Base-by-base conservation (phyloP, 2,113 vertebrate genomes). In the Sapayoa aenigma region DNA sequence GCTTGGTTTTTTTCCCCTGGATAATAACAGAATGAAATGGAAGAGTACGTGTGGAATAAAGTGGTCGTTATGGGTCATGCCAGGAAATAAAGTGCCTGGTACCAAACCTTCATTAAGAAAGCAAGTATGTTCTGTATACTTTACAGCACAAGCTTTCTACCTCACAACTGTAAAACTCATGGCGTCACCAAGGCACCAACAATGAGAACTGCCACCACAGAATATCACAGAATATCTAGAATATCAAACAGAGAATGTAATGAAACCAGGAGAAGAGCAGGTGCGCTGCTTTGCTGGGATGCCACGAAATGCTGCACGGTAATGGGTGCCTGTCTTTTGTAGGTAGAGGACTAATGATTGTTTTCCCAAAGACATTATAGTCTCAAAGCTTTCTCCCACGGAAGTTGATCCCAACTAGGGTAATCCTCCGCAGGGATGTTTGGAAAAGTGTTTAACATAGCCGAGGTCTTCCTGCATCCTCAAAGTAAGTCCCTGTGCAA, bases 221-320 rank as follows among this genome's bases (percentile, higher is more conserved):
- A 55, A 12, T 8, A 23, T 44, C 60, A 58, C 33, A 74, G 53
- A 67, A 47, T 3, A 60, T 9, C 39, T 22, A 12, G 28, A 82
- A 21, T 0, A 53, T 41, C 39, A 68, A 23, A 53, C 8, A 60
- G 3, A 53, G 46, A 68, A 22, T 2, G 2, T 3, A 60, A 73
- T 0, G 3, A 49, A 67, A 72, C 35, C 2, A 41, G 19, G 59
- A 20, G 21, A 42, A 46, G 21, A 2, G 23, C 35, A 2, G 7
- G 16, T 17, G 4, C 39, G 47, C 5, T 11, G 8, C 55, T 71
- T 42, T 39, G 33, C 53, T 24, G 47, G 59, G 33, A 42, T 13
- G 27, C 30, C 33, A 1, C 1, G 3, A 47, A 39, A n/a, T 11
- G 12, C 41, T 0, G 0, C 3, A 44, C 35, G n/a, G 44, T 37